phyloP scores from a whole-genome alignment of 1,140 invertebrate species.

The Lepidotrigona ventralis region DNA sequence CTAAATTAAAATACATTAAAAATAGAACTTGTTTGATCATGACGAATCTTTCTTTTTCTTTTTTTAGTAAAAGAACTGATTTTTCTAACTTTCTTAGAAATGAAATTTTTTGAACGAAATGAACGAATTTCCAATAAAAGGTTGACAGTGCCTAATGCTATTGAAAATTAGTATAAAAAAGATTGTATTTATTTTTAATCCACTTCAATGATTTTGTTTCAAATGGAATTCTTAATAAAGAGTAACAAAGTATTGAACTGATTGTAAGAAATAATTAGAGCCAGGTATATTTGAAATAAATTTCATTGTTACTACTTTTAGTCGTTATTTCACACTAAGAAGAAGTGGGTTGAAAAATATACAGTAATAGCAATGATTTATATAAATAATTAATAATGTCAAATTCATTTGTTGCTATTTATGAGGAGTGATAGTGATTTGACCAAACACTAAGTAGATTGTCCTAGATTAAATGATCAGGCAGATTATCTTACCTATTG shows the following conservation, averaged over 20 bases:
- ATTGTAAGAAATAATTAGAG: neutral
- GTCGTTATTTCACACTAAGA: neutral
- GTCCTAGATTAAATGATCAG: conserved; percentile 43
- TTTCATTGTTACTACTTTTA: conserved; percentile 10
- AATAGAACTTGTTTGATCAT: conserved; percentile 65
- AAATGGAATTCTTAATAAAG: neutral
- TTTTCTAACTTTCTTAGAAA: conserved; percentile 35
- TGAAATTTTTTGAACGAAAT: conserved; percentile 36
- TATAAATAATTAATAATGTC: conserved; percentile 47
- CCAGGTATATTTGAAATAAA: neutral
- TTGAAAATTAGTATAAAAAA: conserved; percentile 44
- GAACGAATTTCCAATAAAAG: conserved; percentile 63
- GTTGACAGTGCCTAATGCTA: conserved; percentile 72
- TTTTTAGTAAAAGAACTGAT: conserved; percentile 38
- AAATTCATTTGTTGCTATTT: conserved; percentile 48
- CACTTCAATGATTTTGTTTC: conserved; percentile 15
- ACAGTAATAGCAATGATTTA: conserved; percentile 42
- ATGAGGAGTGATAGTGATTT: conserved; percentile 45
- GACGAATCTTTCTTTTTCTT: conserved; percentile 63
- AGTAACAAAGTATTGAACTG: neutral
- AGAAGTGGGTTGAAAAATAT: conserved; percentile 53
- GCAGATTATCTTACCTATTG: conserved; percentile 63
- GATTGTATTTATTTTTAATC: conserved; percentile 55
- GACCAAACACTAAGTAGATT: conserved; percentile 60
- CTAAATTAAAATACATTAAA: conserved; percentile 72